phyloP scores from a whole-genome alignment of 2,888 invertebrate species.

The Conus canariensis region DNA sequence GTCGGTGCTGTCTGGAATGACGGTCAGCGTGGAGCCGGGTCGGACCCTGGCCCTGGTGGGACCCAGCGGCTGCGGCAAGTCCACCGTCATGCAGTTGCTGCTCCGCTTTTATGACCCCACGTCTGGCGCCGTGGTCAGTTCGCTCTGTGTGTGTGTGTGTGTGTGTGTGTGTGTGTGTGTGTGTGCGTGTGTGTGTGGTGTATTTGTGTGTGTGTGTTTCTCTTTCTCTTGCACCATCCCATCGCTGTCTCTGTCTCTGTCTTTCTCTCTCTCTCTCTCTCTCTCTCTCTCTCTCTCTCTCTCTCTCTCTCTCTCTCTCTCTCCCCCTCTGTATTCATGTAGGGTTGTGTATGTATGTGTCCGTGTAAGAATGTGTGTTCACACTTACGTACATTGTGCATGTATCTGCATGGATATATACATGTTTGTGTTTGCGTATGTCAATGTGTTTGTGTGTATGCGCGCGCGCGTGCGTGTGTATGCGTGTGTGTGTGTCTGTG shows the following conservation, averaged over 20 bases:
- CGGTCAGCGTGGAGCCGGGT: not conserved
- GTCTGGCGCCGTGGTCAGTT: constrained; percentile 19
- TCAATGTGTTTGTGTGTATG: not conserved
- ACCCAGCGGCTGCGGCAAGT: not conserved
- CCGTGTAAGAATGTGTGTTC: not conserved
- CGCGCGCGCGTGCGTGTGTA: not conserved
- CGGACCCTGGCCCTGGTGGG: constrained; percentile 27
- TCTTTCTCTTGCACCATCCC: not conserved
- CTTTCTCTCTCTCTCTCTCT: no score
- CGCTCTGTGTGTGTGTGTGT: not conserved
- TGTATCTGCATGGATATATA: no score
- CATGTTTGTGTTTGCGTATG: not conserved
- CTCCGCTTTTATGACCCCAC: not conserved
- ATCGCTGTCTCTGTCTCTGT: no score
- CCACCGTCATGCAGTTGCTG: constrained; percentile 14
- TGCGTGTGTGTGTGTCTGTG: not conserved
- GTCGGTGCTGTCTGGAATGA: not conserved
- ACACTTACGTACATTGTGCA: no score
- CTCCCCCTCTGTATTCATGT: no score
- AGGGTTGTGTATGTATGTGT: no score
- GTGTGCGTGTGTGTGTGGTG: not conserved
- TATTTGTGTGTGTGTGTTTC: not conserved
- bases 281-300: no score
- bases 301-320: no score
- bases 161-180: constrained; percentile 5